Evolutionary conservation across 2,888 invertebrate species (phyloP).

Genomic region (Oxystoma pomonae): DNA sequence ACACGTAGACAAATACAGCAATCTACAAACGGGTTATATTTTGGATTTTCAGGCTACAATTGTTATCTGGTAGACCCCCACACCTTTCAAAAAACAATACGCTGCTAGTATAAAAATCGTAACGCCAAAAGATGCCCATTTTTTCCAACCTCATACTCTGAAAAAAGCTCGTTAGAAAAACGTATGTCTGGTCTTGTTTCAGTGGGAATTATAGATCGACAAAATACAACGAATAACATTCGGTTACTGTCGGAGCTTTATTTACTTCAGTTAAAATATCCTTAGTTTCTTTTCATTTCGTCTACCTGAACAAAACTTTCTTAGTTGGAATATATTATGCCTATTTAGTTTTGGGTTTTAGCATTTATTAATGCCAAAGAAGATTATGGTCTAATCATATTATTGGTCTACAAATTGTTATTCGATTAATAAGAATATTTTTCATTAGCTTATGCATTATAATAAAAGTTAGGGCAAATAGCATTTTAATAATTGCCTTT

Average conservation of each 20-base stretch:
- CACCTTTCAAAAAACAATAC: not conserved
- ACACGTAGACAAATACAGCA: not conserved
- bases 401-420: too few species aligned
- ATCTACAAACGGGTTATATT: not conserved
- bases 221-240: not conserved
- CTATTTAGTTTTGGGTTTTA: too few species aligned
- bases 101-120: not conserved
- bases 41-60: not conserved
- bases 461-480: too few species aligned
- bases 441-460: too few species aligned
- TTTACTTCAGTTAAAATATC: not conserved
- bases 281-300: too few species aligned
- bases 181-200: not conserved
- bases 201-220: not conserved
- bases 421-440: too few species aligned
- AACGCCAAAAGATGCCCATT: not conserved
- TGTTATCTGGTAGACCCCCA: not conserved
- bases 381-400: too few species aligned
- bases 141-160: not conserved
- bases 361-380: too few species aligned
- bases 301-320: too few species aligned
- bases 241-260: not conserved
- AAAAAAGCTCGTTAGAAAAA: not conserved
- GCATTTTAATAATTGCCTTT: too few species aligned
- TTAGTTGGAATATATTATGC: too few species aligned